Percentiles rank a stretch among this genome's conserved stretches.
Conservation (phyloP, 2,888 invertebrate species). For the Pemphredon lugubris region DNA sequence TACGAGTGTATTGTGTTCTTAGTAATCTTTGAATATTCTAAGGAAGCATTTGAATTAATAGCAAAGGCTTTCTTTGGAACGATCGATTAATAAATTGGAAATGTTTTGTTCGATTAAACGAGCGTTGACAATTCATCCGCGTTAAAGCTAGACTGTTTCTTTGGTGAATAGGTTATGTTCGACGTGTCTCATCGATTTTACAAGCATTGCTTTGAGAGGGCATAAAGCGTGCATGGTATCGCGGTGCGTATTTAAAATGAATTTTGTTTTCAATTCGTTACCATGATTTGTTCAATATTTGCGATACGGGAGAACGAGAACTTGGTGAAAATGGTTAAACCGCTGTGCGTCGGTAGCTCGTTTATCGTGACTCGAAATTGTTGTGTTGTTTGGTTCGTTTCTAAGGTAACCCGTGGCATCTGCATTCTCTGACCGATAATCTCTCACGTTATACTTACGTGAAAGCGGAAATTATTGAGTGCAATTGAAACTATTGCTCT, state of each 20-base stretch:
- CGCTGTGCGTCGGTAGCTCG: constrained; percentile 26
- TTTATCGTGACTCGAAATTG: constrained; percentile 42
- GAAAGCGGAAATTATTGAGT: too few species aligned
- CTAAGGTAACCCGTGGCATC: constrained; percentile 70
- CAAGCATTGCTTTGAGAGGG: neutral
- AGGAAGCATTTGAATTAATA: neutral
- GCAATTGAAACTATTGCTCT: too few species aligned
- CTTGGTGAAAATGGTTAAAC: constrained; percentile 11
- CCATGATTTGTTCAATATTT: constrained; percentile 51
- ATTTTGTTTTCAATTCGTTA: constrained; percentile 43
- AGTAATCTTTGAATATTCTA: neutral
- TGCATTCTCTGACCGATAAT: constrained; percentile 37
- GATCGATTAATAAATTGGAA: neutral
- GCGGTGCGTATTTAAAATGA: constrained; percentile 28
- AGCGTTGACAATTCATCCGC: neutral
- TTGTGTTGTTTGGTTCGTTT: constrained; percentile 71
- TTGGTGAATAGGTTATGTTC: constrained; percentile 50
- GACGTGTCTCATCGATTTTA: constrained; percentile 4
- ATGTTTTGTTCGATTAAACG: neutral
- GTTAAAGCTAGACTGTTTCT: neutral
- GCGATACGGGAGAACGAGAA: constrained; percentile 20
- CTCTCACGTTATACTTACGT: constrained; percentile 9
- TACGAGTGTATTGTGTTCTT: neutral
- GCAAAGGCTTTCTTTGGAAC: neutral
- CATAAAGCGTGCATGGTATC: constrained; percentile 29